Evolutionary conservation across 2,797 vertebrate species (phyloP).

Genomic region (Alosa sapidissima): DNA sequence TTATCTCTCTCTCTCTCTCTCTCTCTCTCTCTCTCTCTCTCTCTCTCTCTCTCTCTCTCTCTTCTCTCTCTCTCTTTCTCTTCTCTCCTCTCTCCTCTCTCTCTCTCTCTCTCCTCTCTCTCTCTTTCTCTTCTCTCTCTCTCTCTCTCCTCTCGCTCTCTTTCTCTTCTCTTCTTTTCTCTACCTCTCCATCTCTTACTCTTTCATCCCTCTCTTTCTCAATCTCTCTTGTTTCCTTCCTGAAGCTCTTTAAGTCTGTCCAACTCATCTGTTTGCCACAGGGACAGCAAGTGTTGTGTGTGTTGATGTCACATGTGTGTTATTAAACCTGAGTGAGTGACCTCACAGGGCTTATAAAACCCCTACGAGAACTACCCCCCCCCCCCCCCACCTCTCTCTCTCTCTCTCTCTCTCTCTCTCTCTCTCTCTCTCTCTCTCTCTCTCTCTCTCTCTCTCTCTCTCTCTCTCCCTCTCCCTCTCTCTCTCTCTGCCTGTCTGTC

Average conservation of each 20-base stretch:
- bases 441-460: too few species aligned
- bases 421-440: too few species aligned
- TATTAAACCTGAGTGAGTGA: not conserved
- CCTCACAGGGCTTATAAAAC: not conserved
- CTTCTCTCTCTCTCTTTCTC: not conserved
- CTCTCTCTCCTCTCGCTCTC: not conserved
- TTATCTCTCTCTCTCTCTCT: not conserved
- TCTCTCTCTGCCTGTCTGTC: too few species aligned
- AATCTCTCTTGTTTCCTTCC: too few species aligned
- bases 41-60: not conserved
- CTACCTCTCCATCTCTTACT: not conserved
- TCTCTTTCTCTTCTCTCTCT: not conserved
- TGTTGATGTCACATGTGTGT: not conserved
- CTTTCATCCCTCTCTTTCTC: not conserved
- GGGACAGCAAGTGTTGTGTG: not conserved
- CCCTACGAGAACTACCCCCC: not conserved
- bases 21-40: not conserved
- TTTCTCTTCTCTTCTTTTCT: not conserved
- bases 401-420: too few species aligned
- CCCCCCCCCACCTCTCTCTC: not conserved
- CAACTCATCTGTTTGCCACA: not conserved
- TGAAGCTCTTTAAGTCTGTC: not conserved
- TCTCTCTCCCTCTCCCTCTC: too few species aligned
- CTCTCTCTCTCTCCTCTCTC: not conserved
- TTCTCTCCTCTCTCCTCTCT: not conserved